phyloP scores from a whole-genome alignment of 2,797 vertebrate genomes.

The Cirrhinus mrigala region DNA sequence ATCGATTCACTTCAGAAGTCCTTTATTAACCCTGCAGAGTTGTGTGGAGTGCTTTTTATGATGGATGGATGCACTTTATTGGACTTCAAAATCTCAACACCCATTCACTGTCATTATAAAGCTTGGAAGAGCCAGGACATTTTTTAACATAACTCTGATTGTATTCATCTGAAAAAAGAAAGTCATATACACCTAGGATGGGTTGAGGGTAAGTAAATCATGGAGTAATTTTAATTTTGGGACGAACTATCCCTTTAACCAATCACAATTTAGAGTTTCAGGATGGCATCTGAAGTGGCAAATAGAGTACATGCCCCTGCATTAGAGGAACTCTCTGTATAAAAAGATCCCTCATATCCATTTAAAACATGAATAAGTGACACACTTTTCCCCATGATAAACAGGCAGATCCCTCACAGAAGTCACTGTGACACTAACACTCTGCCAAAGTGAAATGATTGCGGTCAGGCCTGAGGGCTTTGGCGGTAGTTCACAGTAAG shows the following conservation, averaged over 20 bases:
- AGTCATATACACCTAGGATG: no score
- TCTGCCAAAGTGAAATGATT: slow-evolving; percentile 11
- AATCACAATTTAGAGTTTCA: neutral
- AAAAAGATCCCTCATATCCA: neutral
- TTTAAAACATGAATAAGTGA: neutral
- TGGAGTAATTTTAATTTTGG: no score
- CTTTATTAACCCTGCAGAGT: no score
- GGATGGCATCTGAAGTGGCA: neutral
- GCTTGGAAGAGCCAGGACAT: no score
- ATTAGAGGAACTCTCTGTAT: neutral
- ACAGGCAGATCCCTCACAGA: slow-evolving; percentile 12
- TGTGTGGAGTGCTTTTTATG: no score
- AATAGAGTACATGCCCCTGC: neutral
- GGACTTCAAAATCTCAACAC: no score
- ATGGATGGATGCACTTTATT: no score
- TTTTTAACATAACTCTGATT: no score
- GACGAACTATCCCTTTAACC: neutral
- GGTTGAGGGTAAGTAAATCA: no score
- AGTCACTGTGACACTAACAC: slow-evolving; percentile 6
- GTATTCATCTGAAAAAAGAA: no score
- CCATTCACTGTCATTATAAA: no score
- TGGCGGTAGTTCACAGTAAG: neutral
- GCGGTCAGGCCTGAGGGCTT: slow-evolving; percentile 10
- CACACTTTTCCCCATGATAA: neutral
- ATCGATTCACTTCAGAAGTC: no score